A percentile compares a stretch with the other conserved stretches of the same genome.
Evolutionary conservation across 2,113 vertebrate genomes (phyloP).

Genomic region (Dromaius novaehollandiae): DNA sequence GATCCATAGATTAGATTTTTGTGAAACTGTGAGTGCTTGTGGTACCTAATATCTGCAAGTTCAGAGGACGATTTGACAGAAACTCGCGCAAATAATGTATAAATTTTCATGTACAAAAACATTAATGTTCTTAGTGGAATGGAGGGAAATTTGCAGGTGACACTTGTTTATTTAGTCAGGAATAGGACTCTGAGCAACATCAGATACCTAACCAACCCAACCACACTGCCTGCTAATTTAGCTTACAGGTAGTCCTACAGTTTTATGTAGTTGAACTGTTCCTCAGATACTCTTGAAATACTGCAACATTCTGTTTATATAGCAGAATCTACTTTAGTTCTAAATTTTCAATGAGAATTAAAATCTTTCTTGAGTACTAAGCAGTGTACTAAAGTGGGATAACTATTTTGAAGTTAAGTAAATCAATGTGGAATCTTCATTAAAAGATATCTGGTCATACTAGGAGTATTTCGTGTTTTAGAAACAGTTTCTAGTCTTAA

Average conservation of each 20-base stretch:
- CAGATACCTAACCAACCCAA: background rate
- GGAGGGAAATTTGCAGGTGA: background rate
- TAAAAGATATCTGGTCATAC: background rate
- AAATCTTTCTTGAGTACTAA: background rate
- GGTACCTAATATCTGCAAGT: background rate
- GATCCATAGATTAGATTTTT: background rate
- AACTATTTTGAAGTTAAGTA: background rate
- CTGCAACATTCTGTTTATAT: background rate
- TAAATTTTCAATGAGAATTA: background rate
- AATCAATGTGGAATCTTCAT: background rate
- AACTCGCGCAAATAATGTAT: background rate
- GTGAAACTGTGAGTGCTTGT: background rate
- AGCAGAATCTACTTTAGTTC: background rate
- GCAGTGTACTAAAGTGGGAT: background rate
- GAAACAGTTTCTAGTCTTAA: background rate
- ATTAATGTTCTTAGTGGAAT: background rate
- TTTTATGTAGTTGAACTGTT: background rate
- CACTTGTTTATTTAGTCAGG: background rate
- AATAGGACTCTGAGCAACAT: background rate
- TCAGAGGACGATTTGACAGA: too few species aligned
- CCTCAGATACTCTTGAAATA: background rate
- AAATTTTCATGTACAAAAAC: background rate
- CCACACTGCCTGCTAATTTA: background rate
- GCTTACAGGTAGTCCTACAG: background rate
- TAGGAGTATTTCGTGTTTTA: background rate